Conservation (phyloP, 2,888 invertebrate species). For the Dorcus parallelipipedus region DNA sequence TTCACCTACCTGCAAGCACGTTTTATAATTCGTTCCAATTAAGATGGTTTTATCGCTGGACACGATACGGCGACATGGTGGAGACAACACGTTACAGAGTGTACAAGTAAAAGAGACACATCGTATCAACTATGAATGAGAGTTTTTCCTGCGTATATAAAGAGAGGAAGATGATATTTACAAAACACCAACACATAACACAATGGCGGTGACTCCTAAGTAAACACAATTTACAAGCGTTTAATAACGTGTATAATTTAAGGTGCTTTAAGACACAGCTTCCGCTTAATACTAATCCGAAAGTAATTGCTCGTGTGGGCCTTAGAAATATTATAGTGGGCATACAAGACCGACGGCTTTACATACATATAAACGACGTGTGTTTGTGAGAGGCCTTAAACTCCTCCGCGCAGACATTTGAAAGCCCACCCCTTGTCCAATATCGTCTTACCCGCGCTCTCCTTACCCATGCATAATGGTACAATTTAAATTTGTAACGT, state of each 20-base stretch:
- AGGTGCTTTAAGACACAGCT: constrained; percentile 12
- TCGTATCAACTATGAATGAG: too few species aligned
- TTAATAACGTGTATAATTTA: constrained; percentile 5
- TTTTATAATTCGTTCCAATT: too few species aligned
- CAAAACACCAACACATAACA: not conserved
- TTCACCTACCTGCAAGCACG: too few species aligned
- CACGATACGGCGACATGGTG: too few species aligned
- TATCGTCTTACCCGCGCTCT: not conserved
- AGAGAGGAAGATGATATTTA: too few species aligned
- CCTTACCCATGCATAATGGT: not conserved
- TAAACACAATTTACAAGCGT: constrained; percentile 2
- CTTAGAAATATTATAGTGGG: not conserved
- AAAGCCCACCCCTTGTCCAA: constrained; percentile 19
- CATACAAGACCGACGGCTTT: not conserved
- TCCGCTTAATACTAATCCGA: constrained; percentile 9
- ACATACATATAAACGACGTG: constrained; percentile 3
- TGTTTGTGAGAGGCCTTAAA: constrained; percentile 11
- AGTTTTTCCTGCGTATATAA: too few species aligned
- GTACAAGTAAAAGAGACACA: too few species aligned
- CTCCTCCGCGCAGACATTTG: constrained; percentile 19
- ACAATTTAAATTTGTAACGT: constrained; percentile 1
- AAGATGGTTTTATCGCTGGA: too few species aligned
- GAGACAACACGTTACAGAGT: too few species aligned
- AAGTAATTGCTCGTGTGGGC: constrained; percentile 15
- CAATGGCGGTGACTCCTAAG: not conserved